These are phyloP conservation scores for Parapristionchus giblindavisi DNA, from an alignment of 2,888 invertebrate species.

Conservation along the genomic window DNA sequence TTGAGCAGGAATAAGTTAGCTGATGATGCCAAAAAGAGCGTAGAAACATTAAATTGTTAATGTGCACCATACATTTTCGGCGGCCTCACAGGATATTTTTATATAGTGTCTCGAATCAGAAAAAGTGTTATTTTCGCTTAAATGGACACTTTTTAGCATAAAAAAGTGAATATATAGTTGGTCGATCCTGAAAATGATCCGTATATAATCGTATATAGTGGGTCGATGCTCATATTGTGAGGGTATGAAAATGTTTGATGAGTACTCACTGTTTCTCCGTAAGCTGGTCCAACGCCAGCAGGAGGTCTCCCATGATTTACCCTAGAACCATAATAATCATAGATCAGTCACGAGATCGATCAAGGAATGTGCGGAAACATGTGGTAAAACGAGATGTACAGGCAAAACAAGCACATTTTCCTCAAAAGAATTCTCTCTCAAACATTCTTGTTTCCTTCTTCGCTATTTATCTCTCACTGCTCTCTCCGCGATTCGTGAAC, in stretches of 20 bases:
- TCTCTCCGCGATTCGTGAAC: background rate
- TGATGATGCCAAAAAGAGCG: too few relatives aligned
- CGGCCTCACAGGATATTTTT: too few relatives aligned
- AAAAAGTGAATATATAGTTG: too few relatives aligned
- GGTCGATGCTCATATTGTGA: too few relatives aligned
- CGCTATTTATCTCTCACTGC: background rate
- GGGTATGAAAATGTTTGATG: background rate
- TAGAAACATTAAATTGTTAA: too few relatives aligned
- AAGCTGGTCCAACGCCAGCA: slow-evolving; percentile 32
- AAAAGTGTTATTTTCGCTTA: background rate
- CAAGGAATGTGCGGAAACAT: background rate
- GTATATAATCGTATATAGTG: too few relatives aligned
- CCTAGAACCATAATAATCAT: slow-evolving; percentile 11
- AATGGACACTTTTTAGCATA: background rate
- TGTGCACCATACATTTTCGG: too few relatives aligned
- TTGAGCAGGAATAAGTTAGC: too few relatives aligned
- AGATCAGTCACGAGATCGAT: background rate
- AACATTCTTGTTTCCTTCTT: background rate
- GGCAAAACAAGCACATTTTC: background rate
- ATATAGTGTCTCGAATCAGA: too few relatives aligned
- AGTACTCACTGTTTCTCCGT: slow-evolving; percentile 38
- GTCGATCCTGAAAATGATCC: too few relatives aligned
- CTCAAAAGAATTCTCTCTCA: background rate
- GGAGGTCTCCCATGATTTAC: slow-evolving; percentile 37
- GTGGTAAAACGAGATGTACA: background rate